Base-by-base conservation (phyloP, 2,797 vertebrate genomes). In the Avahi laniger region DNA sequence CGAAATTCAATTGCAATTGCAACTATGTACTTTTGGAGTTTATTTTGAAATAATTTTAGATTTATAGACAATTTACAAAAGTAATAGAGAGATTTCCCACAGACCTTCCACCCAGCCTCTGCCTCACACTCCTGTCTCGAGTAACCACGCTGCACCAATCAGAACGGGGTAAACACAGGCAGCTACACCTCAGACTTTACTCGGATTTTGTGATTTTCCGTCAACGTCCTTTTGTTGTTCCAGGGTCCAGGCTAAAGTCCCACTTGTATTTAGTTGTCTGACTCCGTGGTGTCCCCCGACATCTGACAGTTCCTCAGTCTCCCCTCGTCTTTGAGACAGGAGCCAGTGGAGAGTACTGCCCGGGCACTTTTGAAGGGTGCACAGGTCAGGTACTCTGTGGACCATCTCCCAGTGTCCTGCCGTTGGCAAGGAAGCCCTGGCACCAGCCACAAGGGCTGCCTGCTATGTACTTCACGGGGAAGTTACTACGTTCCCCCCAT, bases 291-390 rank as follows among this genome's bases (percentile, higher is more conserved):
- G 9, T 17, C 15, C 22, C 28, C 11, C 33, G 5, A 0, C 0
- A 1, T 7, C n/a, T 26, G 2, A 2, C 48, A 0, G 33, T 2
- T 59, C 8, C 11, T 26, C 4, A 0, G 24, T 18, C 13, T 43
- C 9, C 50, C 28, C 4, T 4, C 1, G 4, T 26, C 26, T 54
- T 14, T 41, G 0, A 0, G 7, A 33, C 0, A 14, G 33, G n/a
- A 33, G 24, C 50, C 3, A 30, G 5, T 0, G n/a, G 43, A 82
- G 61, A n/a, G 35, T 12, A n/a, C 52, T 43, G 6, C 17, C 33
- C 41, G 41, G 65, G 20, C n/a, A 24, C 22, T 26, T 28, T 50
- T 22, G 50, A 18, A 52, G 17, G 50, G 17, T 20, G 30, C 15
- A 8, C 33, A n/a, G 65, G 65, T 38, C 65, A 22, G 65, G 35